Evolutionary conservation across 2,797 vertebrate species (phyloP).

Genomic region (Halcyon smyrnensis): DNA sequence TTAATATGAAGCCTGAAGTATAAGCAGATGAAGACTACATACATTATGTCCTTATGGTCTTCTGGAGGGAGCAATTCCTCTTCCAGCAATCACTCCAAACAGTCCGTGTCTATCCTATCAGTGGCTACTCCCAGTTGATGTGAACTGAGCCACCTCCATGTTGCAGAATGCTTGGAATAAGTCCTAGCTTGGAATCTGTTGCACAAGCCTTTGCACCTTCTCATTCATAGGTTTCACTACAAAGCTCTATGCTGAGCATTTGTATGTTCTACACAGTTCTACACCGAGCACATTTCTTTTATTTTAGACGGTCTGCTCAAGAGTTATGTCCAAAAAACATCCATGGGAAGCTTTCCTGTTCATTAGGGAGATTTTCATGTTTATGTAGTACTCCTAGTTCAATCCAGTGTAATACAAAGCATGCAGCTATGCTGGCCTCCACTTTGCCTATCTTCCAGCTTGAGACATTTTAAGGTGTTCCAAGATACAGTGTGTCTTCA

Average conservation of each 20-base stretch:
- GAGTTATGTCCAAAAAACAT: background rate
- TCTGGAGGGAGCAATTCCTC: background rate
- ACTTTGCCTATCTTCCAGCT: background rate
- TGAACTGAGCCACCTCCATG: background rate
- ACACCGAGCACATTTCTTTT: background rate
- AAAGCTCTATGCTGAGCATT: background rate
- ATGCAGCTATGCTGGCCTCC: rapidly evolving
- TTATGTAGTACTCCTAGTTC: background rate
- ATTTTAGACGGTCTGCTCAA: background rate
- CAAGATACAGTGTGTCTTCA: background rate
- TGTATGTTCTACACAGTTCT: background rate
- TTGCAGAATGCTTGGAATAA: background rate
- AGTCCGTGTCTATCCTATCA: background rate
- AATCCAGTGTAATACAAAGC: background rate
- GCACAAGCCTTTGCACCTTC: background rate
- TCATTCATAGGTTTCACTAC: background rate
- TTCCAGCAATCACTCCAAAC: background rate
- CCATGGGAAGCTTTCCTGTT: background rate
- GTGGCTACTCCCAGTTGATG: rapidly evolving
- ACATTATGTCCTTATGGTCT: background rate
- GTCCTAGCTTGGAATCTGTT: background rate
- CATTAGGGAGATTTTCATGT: background rate
- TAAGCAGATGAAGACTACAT: background rate
- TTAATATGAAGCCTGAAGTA: background rate
- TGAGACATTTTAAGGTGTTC: background rate